Percentiles rank a stretch among this genome's conserved stretches.
Conservation (phyloP, 2,888 invertebrate species). For the Brachyptera putata region DNA sequence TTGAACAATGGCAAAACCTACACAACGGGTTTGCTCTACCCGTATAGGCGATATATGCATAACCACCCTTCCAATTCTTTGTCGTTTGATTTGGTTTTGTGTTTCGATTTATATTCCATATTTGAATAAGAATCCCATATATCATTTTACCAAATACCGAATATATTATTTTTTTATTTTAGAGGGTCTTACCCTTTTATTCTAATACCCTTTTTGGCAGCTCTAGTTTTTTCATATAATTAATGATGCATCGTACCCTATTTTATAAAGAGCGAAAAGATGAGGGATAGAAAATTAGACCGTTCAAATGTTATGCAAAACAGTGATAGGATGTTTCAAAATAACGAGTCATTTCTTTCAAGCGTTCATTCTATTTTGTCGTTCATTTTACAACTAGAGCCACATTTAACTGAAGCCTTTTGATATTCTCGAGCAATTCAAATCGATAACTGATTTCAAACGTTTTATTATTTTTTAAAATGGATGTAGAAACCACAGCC, state of each 20-base stretch:
- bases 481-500: too few species aligned
- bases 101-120: not conserved
- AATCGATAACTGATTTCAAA: too few species aligned
- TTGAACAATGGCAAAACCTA: too few species aligned
- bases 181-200: constrained; percentile 3
- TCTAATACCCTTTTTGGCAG: constrained; percentile 6
- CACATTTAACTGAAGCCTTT: too few species aligned
- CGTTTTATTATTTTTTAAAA: too few species aligned
- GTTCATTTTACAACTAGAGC: too few species aligned
- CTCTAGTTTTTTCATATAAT: constrained; percentile 5
- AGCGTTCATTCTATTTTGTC: too few species aligned
- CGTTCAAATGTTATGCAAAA: not conserved
- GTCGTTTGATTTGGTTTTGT: not conserved
- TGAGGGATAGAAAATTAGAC: not conserved
- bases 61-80: not conserved
- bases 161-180: constrained; percentile 10
- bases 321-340: too few species aligned
- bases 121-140: constrained; percentile 14
- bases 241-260: constrained; percentile 7
- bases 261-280: not conserved
- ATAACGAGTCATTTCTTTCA: too few species aligned
- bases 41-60: not conserved
- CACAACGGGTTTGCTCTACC: too few species aligned
- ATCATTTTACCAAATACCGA: constrained; percentile 15
- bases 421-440: too few species aligned